These are phyloP conservation scores for Engraulis encrasicolus DNA, from an alignment of 2,113 vertebrate genomes.

Conservation along the genomic window DNA sequence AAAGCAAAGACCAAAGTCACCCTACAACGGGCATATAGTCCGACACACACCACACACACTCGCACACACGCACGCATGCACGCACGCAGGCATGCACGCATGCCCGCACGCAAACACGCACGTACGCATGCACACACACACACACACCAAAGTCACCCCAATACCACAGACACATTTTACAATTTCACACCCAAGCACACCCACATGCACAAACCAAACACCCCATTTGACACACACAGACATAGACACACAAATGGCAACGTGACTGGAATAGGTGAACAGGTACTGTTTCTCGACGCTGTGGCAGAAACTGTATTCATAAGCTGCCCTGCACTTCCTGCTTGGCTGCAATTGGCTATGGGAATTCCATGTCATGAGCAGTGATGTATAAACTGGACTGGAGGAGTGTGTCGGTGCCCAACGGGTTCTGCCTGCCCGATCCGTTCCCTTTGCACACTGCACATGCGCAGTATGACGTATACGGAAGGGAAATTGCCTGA, in stretches of 20 bases:
- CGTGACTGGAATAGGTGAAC: neutral
- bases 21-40: neutral
- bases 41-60: neutral
- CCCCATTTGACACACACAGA: neutral
- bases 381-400: too few species aligned
- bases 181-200: neutral
- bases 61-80: conserved; percentile 26
- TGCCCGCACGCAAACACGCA: conserved; percentile 17
- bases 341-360: too few species aligned
- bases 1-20: conserved; percentile 2
- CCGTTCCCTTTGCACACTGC: too few species aligned
- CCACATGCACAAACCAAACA: neutral
- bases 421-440: too few species aligned
- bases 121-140: conserved; percentile 7
- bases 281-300: too few species aligned
- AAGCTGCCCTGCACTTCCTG: too few species aligned
- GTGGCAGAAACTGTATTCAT: too few species aligned
- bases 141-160: conserved; percentile 25
- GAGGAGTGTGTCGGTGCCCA: too few species aligned
- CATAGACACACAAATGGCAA: neutral
- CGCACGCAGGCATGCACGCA: conserved; percentile 23
- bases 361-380: neutral
- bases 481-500: too few species aligned
- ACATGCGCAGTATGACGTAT: too few species aligned
- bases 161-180: neutral